phyloP scores from a whole-genome alignment of 64 coral and sea anemone species.

The Montipora foliosa region DNA sequence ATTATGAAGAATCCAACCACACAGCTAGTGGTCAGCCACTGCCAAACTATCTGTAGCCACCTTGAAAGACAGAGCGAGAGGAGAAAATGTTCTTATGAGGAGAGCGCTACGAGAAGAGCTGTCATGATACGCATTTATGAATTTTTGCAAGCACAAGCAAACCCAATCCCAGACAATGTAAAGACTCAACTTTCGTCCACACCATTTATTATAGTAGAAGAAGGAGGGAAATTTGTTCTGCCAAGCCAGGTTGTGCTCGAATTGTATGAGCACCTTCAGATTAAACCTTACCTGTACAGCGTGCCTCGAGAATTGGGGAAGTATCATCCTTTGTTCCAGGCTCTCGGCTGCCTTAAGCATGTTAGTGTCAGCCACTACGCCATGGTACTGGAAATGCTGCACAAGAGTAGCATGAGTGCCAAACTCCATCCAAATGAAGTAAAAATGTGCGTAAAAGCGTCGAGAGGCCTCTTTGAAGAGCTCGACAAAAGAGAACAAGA shows the following conservation, averaged over 20 bases:
- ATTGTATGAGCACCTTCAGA: conserved; percentile 34
- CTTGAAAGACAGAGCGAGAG: neutral
- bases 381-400: conserved; percentile 47
- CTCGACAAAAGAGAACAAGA: neutral
- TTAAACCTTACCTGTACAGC: conserved; percentile 64
- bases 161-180: neutral
- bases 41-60: neutral
- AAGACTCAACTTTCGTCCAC: neutral
- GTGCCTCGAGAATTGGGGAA: conserved; percentile 52
- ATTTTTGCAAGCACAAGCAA: conserved; percentile 33
- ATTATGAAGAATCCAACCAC: conserved; percentile 20
- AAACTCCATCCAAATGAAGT: conserved; percentile 42
- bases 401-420: neutral
- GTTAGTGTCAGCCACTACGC: conserved; percentile 55
- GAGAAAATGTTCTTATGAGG: neutral
- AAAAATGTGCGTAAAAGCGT: conserved; percentile 43
- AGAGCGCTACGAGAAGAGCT: neutral
- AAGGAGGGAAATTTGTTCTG: conserved; percentile 30
- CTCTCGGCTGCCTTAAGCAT: conserved; percentile 21
- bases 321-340: conserved; percentile 28
- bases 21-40: conserved; percentile 27
- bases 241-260: conserved; percentile 47
- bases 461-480: conserved; percentile 67
- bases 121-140: conserved; percentile 50
- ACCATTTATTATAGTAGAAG: conserved; percentile 31